These are phyloP conservation scores for Oreonectes daqikongensis DNA, from an alignment of 2,797 vertebrate species.

Conservation along the genomic window DNA sequence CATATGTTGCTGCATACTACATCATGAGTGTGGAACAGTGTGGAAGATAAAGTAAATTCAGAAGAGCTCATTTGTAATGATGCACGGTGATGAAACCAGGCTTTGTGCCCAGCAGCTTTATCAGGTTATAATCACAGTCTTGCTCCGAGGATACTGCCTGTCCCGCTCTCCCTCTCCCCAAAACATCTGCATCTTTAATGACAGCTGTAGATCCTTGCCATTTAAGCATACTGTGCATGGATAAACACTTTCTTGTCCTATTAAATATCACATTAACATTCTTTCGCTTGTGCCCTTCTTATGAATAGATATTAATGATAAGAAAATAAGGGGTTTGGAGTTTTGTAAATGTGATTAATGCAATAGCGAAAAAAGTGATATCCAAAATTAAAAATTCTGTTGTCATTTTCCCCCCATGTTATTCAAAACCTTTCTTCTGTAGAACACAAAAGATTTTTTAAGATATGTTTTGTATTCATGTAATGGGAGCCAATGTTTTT, in stretches of 20 bases:
- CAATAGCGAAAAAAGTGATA: neutral
- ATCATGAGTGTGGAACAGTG: constrained; percentile 20
- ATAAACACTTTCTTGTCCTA: neutral
- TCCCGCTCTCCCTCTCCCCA: neutral
- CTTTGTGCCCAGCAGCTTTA: constrained; percentile 39
- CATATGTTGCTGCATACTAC: constrained; percentile 16
- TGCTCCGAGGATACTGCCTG: neutral
- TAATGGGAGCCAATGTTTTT: no score
- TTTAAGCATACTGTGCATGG: neutral
- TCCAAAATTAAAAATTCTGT: no score
- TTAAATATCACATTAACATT: neutral
- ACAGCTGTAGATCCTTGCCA: neutral
- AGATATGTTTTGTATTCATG: no score
- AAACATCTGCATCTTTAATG: neutral
- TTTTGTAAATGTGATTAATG: neutral
- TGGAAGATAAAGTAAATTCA: constrained; percentile 10
- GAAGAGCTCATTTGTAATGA: constrained; percentile 37
- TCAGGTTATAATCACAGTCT: constrained; percentile 50
- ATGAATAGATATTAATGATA: neutral
- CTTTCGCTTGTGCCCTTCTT: neutral
- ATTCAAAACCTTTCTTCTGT: no score
- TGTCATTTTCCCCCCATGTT: no score
- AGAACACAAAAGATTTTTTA: no score
- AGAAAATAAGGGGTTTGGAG: no score
- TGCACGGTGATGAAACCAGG: constrained; percentile 33